Base-by-base conservation (phyloP, 2,888 invertebrate species). In the Anorthoa munda region DNA sequence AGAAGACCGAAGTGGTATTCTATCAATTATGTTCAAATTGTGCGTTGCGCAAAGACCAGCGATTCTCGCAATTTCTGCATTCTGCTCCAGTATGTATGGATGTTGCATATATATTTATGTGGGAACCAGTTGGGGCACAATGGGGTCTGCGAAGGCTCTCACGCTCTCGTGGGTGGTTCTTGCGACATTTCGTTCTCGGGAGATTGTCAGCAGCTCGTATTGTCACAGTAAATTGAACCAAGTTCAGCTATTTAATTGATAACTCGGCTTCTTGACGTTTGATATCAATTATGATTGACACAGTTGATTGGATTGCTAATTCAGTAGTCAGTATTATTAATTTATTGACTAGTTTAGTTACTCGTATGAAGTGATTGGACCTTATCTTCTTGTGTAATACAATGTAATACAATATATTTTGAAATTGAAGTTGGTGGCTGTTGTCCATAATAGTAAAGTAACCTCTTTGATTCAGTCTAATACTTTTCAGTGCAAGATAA, bases 151-250 rank as follows among this genome's bases (percentile, higher is more conserved):
- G 73, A 75, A 75, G 84, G 84, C 89, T 95, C 95, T 90, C 95
- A 95, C 95, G 95, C 94, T 94, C 93, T 92, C 93, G 92, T 91
- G 90, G 79, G 90, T 89, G 92, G 91, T 91, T 92, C 94, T 95
- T 95, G 93, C 95, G 92, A 95, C 94, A 95, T 92, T 92, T 75
- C 66, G 72, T 81, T 87, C 84, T 88, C 87, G 84, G 84, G 79
- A 87, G 84, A 86, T 86, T 89, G 88, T 87, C 88, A 87, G 87
- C 87, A 79, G 83, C 81, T 89, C 81, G 81, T 86, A 87, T 89
- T 89, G 86, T 89, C 85, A 77, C 72, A 75, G 71, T 77, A 84
- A 87, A 86, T 84, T 86, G 82, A 66, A 88, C 82, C 87, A 82
- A 84, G 85, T 89, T 84, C 83, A 87, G 85, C 79, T 75, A 45